Conservation (phyloP, 2,888 invertebrate genomes). For the Agrochola circellaris region DNA sequence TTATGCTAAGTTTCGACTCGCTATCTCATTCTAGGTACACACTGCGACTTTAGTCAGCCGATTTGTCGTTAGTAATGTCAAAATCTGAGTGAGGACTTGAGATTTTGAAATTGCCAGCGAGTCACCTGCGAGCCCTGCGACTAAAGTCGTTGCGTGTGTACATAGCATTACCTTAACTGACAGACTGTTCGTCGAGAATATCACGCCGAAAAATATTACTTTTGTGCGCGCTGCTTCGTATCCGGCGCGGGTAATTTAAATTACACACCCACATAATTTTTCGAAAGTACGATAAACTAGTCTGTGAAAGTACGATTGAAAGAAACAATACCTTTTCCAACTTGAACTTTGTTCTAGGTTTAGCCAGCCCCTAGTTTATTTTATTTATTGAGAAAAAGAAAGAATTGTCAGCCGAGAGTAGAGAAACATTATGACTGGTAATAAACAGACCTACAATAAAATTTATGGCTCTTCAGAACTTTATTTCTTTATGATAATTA, state of each 20-base stretch:
- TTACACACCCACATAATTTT: no score
- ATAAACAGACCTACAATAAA: not conserved
- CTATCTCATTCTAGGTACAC: not conserved
- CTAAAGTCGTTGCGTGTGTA: slow-evolving; percentile 12
- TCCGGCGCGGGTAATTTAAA: slow-evolving; percentile 20
- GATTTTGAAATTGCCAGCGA: not conserved
- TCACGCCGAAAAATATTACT: slow-evolving; percentile 3
- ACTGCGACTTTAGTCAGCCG: not conserved
- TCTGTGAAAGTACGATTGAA: not conserved
- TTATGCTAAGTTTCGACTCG: no score
- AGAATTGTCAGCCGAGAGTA: not conserved
- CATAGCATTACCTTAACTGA: not conserved
- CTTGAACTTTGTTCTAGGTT: not conserved
- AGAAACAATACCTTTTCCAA: not conserved
- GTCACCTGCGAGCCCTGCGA: not conserved
- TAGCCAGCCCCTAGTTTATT: not conserved
- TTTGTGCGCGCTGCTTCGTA: not conserved
- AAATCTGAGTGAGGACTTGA: not conserved
- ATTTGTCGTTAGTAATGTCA: not conserved
- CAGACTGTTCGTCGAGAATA: slow-evolving; percentile 23
- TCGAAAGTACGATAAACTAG: not conserved
- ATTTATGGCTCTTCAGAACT: not conserved
- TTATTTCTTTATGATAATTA: not conserved
- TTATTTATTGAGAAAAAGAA: not conserved
- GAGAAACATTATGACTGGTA: not conserved